Base-by-base conservation (phyloP, 2,888 invertebrate genomes). In the Helicoverpa assulta region DNA sequence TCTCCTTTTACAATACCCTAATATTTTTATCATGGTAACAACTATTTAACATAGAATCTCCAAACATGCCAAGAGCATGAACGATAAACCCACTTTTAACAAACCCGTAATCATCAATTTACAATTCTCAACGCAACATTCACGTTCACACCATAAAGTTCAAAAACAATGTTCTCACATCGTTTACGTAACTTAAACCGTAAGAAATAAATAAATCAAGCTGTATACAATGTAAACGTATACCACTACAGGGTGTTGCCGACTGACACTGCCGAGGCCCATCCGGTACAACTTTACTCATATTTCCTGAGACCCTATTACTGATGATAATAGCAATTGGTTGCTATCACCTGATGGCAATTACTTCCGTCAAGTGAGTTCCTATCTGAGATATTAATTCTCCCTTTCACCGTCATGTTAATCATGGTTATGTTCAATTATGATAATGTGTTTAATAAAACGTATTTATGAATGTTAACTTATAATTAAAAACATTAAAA, bases 241-340 rank as follows among this genome's bases (percentile, higher is more conserved):
- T 80, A 81, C 80, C 72, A 76, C 78, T 77, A 76, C 57, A 68
- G 68, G 70, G 68, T 78, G 81, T 78, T 70, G 76, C 76, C 72
- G 67, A 66, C 79, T 74, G 84, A 82, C 82, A 82, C 74, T 67
- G 52, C 56, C 67, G 75, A 73, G 73, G 76, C 70, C 71, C 81
- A 80, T 86, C 87, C 88, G 86, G 78, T 63, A 81, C 85, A 81
- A 86, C 87, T 87, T 88, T 83, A 77, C 86, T 86, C 87, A 83
- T 86, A 87, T 85, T 86, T 86, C 88, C 87, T 82, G 83, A 77
- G 67, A 54, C 21, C 14, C 26, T 78, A 82, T 84, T 85, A 85
- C 64, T 67, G 58, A 58, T 68, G 26, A 33, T 12, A 26, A 74
- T 82, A 16, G 82, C 54, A 80, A 70, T 37, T 67, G 12, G 50